Evolutionary conservation across 2,888 invertebrate species (phyloP).

Genomic region (Lithophane socia): DNA sequence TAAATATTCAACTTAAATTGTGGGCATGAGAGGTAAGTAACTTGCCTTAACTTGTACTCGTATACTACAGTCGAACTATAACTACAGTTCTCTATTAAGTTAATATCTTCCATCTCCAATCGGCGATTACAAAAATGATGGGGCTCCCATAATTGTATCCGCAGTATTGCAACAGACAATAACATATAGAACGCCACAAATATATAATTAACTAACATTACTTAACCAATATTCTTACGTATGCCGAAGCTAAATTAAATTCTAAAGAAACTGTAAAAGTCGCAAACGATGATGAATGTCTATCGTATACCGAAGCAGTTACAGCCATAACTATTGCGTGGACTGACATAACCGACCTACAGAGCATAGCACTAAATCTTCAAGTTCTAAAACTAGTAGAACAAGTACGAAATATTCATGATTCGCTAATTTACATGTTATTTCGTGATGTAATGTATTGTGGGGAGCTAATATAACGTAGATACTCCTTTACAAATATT

Average conservation of each 20-base stretch:
- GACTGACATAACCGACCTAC: conserved; percentile 43
- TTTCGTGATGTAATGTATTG: conserved; percentile 26
- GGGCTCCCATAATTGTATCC: not conserved
- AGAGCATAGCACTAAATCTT: conserved; percentile 31
- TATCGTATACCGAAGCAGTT: conserved; percentile 12
- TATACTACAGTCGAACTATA: not conserved
- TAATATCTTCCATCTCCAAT: not conserved
- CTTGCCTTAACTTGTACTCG: not conserved
- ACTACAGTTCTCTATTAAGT: not conserved
- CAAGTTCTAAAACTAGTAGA: conserved; percentile 41
- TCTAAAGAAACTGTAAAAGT: conserved; percentile 5
- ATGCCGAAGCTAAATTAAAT: not conserved
- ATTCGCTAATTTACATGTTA: conserved; percentile 46
- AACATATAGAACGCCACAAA: not conserved
- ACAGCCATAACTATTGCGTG: conserved; percentile 30
- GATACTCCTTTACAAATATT: not conserved
- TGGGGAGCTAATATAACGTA: not conserved
- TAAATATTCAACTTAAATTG: not conserved
- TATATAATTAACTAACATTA: conserved; percentile 2
- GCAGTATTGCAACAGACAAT: not conserved
- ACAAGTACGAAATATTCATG: conserved; percentile 46
- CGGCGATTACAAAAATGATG: not conserved
- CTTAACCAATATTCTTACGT: conserved; percentile 3
- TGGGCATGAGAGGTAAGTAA: not conserved
- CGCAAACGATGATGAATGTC: conserved; percentile 25